phyloP scores from a whole-genome alignment of 2,797 vertebrate genomes.

The Pangasius mekongensis region DNA sequence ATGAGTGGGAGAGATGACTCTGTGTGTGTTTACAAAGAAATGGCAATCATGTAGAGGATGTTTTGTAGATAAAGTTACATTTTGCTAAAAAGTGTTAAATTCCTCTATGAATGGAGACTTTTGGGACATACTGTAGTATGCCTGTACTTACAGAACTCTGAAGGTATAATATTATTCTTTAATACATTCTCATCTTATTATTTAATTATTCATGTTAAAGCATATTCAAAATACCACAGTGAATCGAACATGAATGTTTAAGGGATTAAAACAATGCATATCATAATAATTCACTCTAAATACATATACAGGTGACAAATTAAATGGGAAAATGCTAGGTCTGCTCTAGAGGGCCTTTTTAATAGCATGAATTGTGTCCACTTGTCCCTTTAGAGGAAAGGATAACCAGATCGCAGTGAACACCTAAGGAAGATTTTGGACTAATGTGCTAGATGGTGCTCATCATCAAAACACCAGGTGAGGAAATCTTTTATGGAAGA shows the following conservation, averaged over 20 bases:
- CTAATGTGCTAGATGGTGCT: neutral
- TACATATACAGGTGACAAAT: neutral
- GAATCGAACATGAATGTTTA: neutral
- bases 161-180: neutral
- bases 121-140: too few relatives aligned
- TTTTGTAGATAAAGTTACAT: too few relatives aligned
- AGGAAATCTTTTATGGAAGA: neutral
- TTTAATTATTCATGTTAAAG: neutral
- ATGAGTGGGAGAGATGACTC: too few relatives aligned
- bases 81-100: too few relatives aligned
- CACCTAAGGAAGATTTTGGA: neutral
- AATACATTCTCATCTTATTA: neutral
- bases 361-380: neutral
- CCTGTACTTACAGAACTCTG: neutral
- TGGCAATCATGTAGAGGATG: too few relatives aligned
- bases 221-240: neutral
- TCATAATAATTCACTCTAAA: neutral
- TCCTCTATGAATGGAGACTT: too few relatives aligned
- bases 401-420: neutral
- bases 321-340: neutral
- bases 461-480: neutral
- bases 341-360: neutral
- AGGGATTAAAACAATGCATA: neutral
- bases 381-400: neutral
- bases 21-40: too few relatives aligned